Evolutionary conservation across 2,888 invertebrate species (phyloP).

Genomic region (Volucella inanis): DNA sequence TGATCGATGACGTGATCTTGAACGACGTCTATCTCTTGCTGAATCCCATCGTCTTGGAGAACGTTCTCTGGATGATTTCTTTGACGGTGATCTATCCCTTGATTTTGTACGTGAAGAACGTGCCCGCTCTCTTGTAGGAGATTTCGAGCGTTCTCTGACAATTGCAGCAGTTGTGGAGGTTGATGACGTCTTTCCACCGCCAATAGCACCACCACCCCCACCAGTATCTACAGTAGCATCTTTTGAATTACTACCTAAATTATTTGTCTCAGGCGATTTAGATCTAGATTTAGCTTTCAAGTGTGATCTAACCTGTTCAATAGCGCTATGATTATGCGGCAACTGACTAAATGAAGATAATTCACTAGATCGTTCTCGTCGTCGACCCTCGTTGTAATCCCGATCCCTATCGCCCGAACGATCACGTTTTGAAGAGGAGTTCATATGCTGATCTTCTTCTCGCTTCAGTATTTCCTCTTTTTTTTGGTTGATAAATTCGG

Average conservation of each 20-base stretch:
- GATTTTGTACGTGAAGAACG: constrained; percentile 79
- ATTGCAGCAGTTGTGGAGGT: constrained; percentile 53
- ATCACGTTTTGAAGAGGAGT: constrained; percentile 65
- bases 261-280: constrained; percentile 80
- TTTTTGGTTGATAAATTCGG: constrained; percentile 96
- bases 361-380: constrained; percentile 76
- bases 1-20: constrained; percentile 77
- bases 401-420: constrained; percentile 76
- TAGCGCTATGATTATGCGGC: constrained; percentile 74
- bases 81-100: constrained; percentile 80
- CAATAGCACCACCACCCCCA: constrained; percentile 40
- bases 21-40: constrained; percentile 75
- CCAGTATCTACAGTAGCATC: constrained; percentile 67
- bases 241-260: constrained; percentile 76
- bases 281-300: constrained; percentile 83
- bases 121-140: constrained; percentile 80
- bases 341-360: constrained; percentile 62
- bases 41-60: constrained; percentile 78
- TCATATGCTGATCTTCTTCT: constrained; percentile 82
- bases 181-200: constrained; percentile 37
- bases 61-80: constrained; percentile 79
- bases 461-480: constrained; percentile 97
- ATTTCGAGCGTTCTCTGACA: constrained; percentile 79
- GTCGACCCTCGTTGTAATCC: constrained; percentile 79
- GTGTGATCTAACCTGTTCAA: constrained; percentile 78